These are phyloP conservation scores for Druon quercuslanigerum DNA, from an alignment of 1,140 invertebrate genomes.

Conservation along the genomic window DNA sequence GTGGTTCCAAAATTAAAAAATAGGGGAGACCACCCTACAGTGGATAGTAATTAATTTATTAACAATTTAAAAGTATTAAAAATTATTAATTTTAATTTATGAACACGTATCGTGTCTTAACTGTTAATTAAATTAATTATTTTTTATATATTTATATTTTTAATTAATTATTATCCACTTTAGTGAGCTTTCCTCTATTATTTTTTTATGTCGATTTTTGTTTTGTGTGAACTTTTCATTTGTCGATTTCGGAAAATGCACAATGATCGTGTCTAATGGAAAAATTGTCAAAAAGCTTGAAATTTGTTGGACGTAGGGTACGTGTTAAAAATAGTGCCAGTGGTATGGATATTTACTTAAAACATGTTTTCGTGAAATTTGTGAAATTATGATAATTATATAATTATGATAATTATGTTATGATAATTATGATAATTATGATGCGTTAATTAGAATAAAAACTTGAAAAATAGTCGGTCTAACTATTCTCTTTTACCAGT, in stretches of 20 bases:
- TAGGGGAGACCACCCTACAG: neutral
- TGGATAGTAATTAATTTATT: neutral
- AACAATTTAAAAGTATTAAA: no score
- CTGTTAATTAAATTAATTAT: no score
- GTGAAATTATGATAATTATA: neutral
- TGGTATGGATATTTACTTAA: neutral
- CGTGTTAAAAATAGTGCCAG: neutral
- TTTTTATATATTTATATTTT: no score
- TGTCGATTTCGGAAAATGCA: neutral
- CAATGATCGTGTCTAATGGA: neutral
- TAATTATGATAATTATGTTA: neutral
- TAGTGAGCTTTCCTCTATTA: no score
- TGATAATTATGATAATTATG: constrained; percentile 11
- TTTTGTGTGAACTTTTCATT: no score
- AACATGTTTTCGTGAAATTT: no score
- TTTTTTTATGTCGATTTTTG: no score
- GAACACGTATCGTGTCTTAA: no score
- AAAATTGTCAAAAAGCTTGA: neutral
- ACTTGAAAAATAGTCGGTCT: constrained; percentile 5
- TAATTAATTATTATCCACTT: no score
- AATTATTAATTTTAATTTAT: neutral
- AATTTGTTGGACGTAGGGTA: neutral
- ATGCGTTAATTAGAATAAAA: constrained; percentile 23
- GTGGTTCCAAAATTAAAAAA: constrained; percentile 7
- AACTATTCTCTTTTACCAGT: neutral